Base-by-base conservation (phyloP, 2,888 invertebrate species). In the Cantharis rufa region DNA sequence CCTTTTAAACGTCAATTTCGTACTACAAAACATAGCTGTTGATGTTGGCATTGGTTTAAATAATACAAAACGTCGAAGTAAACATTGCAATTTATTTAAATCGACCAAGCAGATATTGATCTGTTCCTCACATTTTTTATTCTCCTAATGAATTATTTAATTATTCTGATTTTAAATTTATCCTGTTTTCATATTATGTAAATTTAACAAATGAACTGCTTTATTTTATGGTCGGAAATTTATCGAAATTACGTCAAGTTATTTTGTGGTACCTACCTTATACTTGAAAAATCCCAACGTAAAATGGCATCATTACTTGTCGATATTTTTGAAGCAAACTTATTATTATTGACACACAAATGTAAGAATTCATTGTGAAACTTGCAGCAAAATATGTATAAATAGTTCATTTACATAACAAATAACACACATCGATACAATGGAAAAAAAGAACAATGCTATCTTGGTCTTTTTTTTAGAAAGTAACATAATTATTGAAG, bases 391-490 rank as follows among this genome's bases (percentile, higher is more conserved):
- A 76, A 74, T 71, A 72, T 24, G 64, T 66, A 66, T 76, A 76
- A 78, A 78, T 71, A 74, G 62, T 64, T 68, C 76, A 76, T 76
- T 78, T 78, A 74, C 78, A 76, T 76, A 76, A 78, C 76, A 76
- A 78, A 78, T 76, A 76, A 62, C 75, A 77, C 71, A 71, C 70
- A 64, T 71, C 73, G 71, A 74, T 71, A 77, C 77, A 78, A 76
- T 76, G 74, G 77, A 75, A 75, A 74, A 62, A 74, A 74, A 69
- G 72, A 78, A 78, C 75, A 78, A 78, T 75, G 70, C 75, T 75
- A 75, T 75, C 75, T 71, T 61, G 66, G 72, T 48, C 62, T 66
- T 69, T 75, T 70, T 74, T 75, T 75, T 74, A 74, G 74, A 74
- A 74, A 74, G 74, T 70, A 61, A 15, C 10, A 66, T 48, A 48